Evolutionary conservation across 1,140 invertebrate genomes (phyloP).

Genomic region (Metopolophium dirhodum): DNA sequence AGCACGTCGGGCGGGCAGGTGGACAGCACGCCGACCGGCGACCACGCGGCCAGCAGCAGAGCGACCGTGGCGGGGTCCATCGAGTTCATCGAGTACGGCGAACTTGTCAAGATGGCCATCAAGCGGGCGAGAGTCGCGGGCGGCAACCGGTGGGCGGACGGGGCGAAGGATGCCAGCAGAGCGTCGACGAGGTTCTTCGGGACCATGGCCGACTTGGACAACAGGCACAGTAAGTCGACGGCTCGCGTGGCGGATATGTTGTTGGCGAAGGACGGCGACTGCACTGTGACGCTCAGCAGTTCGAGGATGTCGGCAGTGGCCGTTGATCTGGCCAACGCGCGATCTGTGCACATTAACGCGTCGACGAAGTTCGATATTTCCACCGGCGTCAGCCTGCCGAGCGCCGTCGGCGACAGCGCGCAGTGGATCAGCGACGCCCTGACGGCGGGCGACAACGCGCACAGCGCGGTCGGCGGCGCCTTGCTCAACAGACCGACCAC

Average conservation of each 20-base stretch:
- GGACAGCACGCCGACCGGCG: neutral
- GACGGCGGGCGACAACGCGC: neutral
- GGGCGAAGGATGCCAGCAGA: neutral
- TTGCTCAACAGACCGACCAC: neutral
- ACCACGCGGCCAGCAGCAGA: neutral
- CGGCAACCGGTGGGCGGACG: neutral
- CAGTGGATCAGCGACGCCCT: neutral
- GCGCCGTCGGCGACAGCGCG: neutral
- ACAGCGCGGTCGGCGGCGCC: neutral
- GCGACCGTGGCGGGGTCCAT: neutral
- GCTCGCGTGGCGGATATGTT: neutral
- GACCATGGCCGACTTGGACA: neutral
- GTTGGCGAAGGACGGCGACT: neutral
- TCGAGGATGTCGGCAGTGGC: neutral
- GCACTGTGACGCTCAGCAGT: neutral
- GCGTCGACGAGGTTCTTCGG: neutral
- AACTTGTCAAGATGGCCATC: neutral
- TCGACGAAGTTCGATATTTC: neutral
- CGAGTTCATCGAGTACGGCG: neutral
- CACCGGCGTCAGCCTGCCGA: neutral
- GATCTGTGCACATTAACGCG: neutral
- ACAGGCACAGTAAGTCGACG: neutral
- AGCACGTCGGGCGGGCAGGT: neutral
- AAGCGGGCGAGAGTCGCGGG: neutral
- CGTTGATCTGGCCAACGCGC: neutral